phyloP scores from a whole-genome alignment of 2,797 vertebrate species.

The Cichlasoma orientale region DNA sequence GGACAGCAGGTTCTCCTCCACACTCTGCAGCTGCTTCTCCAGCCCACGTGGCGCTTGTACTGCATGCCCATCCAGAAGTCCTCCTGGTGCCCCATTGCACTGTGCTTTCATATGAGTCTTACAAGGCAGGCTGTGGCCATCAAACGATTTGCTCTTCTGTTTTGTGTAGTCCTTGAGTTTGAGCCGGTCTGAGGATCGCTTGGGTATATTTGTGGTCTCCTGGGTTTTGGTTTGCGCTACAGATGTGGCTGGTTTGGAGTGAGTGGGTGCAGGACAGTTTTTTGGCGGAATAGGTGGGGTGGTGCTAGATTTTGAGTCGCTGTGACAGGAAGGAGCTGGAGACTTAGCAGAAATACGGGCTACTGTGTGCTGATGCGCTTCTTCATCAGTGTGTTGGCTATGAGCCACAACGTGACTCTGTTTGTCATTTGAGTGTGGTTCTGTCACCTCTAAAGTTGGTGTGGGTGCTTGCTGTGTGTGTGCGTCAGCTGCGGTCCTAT shows the following conservation, averaged over 20 bases:
- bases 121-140: slow-evolving; percentile 64
- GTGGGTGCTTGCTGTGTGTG: slow-evolving; percentile 27
- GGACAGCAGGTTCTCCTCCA: slow-evolving; percentile 93
- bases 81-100: slow-evolving; percentile 80
- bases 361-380: slow-evolving; percentile 21
- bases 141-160: slow-evolving; percentile 62
- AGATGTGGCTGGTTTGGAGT: slow-evolving; percentile 45
- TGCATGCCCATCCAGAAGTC: slow-evolving; percentile 76
- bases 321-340: slow-evolving; percentile 24
- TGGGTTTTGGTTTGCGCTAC: slow-evolving; percentile 50
- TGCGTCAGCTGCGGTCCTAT: slow-evolving; percentile 2
- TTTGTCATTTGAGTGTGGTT: slow-evolving; percentile 34
- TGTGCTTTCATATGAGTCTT: slow-evolving; percentile 77
- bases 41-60: slow-evolving; percentile 76
- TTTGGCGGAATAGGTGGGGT: slow-evolving; percentile 56
- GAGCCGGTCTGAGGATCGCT: slow-evolving; percentile 27
- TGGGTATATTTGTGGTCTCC: slow-evolving; percentile 17
- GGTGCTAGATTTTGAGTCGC: slow-evolving; percentile 30
- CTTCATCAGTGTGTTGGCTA: slow-evolving; percentile 33
- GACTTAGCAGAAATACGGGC: slow-evolving; percentile 30
- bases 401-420: slow-evolving; percentile 18
- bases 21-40: slow-evolving; percentile 88
- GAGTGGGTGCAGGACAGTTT: slow-evolving; percentile 30
- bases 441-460: slow-evolving; percentile 29
- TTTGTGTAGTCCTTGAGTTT: slow-evolving; percentile 62